Percentiles rank a stretch among this genome's conserved stretches.
Conservation (phyloP, 2,797 vertebrate species). For the Fistularia tabacaria region DNA sequence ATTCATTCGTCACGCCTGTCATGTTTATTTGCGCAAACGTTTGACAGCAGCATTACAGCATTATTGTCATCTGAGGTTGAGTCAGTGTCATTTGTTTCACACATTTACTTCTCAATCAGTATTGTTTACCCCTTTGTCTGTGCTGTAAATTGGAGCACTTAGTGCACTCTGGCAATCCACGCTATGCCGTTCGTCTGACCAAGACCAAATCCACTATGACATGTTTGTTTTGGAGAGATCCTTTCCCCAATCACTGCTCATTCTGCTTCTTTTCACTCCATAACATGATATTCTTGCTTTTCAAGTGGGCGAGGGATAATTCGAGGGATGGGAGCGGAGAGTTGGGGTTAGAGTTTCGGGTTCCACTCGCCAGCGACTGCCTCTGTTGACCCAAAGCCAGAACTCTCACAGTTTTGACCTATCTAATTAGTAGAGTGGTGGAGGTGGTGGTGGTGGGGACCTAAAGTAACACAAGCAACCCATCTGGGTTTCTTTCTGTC, state of each 20-base stretch:
- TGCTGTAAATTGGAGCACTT: conserved; percentile 51
- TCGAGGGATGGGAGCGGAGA: conserved; percentile 37
- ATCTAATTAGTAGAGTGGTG: conserved; percentile 61
- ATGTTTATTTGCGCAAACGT: conserved; percentile 1
- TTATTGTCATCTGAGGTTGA: conserved; percentile 12
- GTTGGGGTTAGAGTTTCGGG: conserved; percentile 50
- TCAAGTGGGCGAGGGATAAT: conserved; percentile 42
- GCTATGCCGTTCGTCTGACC: conserved; percentile 30
- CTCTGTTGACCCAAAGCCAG: conserved; percentile 60
- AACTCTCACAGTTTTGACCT: conserved; percentile 67
- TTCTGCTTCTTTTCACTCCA: conserved; percentile 45
- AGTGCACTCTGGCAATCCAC: conserved; percentile 26
- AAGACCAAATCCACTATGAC: conserved; percentile 51
- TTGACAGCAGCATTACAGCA: conserved; percentile 1
- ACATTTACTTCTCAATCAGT: conserved; percentile 45
- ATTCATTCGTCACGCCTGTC: too few species aligned
- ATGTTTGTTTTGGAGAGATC: conserved; percentile 64
- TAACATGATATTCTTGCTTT: conserved; percentile 53
- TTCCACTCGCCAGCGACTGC: conserved; percentile 61
- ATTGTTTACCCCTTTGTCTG: conserved; percentile 54
- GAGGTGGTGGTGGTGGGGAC: conserved; percentile 18
- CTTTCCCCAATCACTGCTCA: conserved; percentile 56
- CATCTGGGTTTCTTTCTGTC: conserved; percentile 42
- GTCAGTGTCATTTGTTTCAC: conserved; percentile 22
- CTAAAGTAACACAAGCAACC: conserved; percentile 30